Evolutionary conservation across 2,888 invertebrate genomes (phyloP).

Genomic region (Operophtera brumata): DNA sequence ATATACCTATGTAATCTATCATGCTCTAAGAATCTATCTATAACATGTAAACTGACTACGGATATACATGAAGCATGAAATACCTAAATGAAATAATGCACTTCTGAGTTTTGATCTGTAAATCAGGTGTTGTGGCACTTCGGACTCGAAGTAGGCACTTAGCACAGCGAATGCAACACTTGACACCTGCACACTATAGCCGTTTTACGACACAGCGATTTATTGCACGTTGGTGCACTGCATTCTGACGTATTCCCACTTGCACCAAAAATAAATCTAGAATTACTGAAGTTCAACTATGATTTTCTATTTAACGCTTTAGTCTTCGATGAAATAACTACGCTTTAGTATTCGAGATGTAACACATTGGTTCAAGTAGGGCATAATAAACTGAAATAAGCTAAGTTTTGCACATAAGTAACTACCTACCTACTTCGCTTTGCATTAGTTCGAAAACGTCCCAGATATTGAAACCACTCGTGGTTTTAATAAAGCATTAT

Average conservation of each 20-base stretch:
- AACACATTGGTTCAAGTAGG: not conserved
- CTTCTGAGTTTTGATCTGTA: not conserved
- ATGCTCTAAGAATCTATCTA: too few species aligned
- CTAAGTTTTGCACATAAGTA: too few species aligned
- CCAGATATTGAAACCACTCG: not conserved
- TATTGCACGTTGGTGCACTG: constrained; percentile 29
- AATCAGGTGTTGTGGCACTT: not conserved
- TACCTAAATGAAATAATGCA: too few species aligned
- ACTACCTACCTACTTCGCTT: too few species aligned
- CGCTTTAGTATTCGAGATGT: not conserved
- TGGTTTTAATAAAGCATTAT: not conserved
- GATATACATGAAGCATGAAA: too few species aligned
- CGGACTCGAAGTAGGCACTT: not conserved
- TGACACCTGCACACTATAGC: constrained; percentile 34
- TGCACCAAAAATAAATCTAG: not conserved
- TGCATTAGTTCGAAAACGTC: not conserved
- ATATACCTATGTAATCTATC: too few species aligned
- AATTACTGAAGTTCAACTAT: not conserved
- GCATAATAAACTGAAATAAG: not conserved
- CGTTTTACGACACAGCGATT: constrained; percentile 31
- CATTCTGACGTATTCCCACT: constrained; percentile 13
- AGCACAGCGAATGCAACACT: not conserved
- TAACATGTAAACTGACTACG: too few species aligned
- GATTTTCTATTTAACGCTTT: not conserved
- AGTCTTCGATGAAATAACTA: not conserved